These are phyloP conservation scores for Poeciliopsis infans DNA, from an alignment of 2,797 vertebrate species.

Conservation along the genomic window DNA sequence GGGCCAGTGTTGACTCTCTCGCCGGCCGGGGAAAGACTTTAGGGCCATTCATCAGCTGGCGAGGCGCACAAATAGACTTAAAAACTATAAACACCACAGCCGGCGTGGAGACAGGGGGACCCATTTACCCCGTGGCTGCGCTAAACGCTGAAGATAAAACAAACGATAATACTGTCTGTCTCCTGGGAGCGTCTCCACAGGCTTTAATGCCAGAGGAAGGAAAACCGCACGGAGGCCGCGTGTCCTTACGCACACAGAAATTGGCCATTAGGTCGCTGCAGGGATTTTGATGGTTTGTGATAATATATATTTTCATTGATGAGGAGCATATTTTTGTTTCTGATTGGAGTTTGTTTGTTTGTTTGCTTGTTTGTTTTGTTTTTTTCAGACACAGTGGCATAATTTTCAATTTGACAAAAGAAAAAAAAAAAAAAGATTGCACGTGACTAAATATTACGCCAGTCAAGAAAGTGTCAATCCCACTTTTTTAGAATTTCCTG, in stretches of 20 bases:
- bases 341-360: background rate
- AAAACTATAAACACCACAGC: slow-evolving; percentile 96
- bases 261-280: background rate
- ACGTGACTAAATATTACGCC: background rate
- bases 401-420: background rate
- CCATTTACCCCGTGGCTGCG: slow-evolving; percentile 92
- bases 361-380: background rate
- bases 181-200: slow-evolving; percentile 89
- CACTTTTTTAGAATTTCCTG: slow-evolving; percentile 53
- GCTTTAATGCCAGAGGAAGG: slow-evolving; percentile 84
- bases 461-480: slow-evolving; percentile 42
- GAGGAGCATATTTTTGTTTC: background rate
- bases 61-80: slow-evolving; percentile 90
- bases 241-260: slow-evolving; percentile 59
- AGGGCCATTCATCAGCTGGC: slow-evolving; percentile 96
- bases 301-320: background rate
- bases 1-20: slow-evolving; percentile 91
- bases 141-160: slow-evolving; percentile 97
- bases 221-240: slow-evolving; percentile 24
- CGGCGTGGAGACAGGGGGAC: slow-evolving; percentile 87
- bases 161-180: slow-evolving; percentile 97
- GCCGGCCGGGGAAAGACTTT: slow-evolving; percentile 86
- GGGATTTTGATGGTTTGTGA: background rate
- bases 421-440: background rate
- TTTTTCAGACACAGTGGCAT: too few species aligned